Conservation (phyloP, 2,888 invertebrate species). For the Cacoxenus indagator region DNA sequence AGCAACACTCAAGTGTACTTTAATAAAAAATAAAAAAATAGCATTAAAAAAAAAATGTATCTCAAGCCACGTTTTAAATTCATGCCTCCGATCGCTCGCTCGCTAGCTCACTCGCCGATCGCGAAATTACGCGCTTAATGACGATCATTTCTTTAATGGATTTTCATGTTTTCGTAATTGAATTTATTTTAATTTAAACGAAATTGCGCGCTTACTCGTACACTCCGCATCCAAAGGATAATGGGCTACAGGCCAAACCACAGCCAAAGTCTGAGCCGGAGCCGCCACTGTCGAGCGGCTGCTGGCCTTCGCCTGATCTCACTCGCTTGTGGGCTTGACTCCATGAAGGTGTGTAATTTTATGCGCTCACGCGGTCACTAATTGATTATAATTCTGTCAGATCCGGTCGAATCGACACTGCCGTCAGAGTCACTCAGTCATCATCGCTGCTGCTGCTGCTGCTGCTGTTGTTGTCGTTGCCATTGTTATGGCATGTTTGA, state of each 20-base stretch:
- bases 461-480: neutral
- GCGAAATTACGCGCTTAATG: slow-evolving; percentile 64
- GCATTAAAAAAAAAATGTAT: slow-evolving; percentile 43
- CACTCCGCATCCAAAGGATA: slow-evolving; percentile 19
- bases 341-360: slow-evolving; percentile 54
- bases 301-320: slow-evolving; percentile 22
- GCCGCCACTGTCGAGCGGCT: slow-evolving; percentile 5
- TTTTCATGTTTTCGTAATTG: slow-evolving; percentile 71
- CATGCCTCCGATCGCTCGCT: no score
- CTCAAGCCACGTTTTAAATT: neutral
- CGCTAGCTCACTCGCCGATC: slow-evolving; percentile 41
- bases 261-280: neutral
- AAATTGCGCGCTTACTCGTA: slow-evolving; percentile 53
- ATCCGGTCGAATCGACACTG: slow-evolving; percentile 37
- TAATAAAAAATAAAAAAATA: slow-evolving; percentile 2
- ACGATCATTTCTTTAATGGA: slow-evolving; percentile 69
- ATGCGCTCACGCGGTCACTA: slow-evolving; percentile 60
- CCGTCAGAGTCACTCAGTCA: no score
- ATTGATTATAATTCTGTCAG: slow-evolving; percentile 63
- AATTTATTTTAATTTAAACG: slow-evolving; percentile 71
- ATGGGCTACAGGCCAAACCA: neutral
- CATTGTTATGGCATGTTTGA: no score
- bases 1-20: neutral
- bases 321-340: slow-evolving; percentile 23
- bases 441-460: slow-evolving; percentile 20